phyloP scores from a whole-genome alignment of 2,113 vertebrate species.

The Caracal caracal region DNA sequence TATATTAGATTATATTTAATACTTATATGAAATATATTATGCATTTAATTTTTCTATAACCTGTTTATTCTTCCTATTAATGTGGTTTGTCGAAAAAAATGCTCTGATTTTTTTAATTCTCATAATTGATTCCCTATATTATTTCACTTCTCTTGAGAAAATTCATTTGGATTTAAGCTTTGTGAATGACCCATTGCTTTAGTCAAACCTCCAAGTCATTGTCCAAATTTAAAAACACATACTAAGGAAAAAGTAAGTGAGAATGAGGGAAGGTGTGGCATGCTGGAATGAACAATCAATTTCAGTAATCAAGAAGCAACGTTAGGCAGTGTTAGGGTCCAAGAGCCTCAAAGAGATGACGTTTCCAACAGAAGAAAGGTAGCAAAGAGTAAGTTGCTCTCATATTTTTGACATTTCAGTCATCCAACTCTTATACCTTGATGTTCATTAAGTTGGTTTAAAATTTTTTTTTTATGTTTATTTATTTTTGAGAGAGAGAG shows the following conservation, averaged over 20 bases:
- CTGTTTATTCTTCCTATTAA: background rate
- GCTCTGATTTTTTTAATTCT: background rate
- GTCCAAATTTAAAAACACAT: background rate
- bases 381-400: background rate
- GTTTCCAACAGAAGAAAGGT: rapidly evolving
- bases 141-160: background rate
- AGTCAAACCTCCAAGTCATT: background rate
- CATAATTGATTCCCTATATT: background rate
- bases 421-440: background rate
- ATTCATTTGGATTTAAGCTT: background rate
- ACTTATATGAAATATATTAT: background rate
- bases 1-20: background rate
- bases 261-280: background rate
- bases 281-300: background rate
- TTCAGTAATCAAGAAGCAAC: background rate
- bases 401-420: background rate
- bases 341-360: no score
- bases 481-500: no score
- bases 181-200: background rate
- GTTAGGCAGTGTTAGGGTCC: no score
- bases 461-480: background rate
- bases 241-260: background rate
- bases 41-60: background rate
- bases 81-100: background rate
- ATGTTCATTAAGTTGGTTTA: background rate